Evolutionary conservation across 1,140 invertebrate species (phyloP), one percentile per base, ranked within the genome.

Genomic region (Philaenus spumarius): DNA sequence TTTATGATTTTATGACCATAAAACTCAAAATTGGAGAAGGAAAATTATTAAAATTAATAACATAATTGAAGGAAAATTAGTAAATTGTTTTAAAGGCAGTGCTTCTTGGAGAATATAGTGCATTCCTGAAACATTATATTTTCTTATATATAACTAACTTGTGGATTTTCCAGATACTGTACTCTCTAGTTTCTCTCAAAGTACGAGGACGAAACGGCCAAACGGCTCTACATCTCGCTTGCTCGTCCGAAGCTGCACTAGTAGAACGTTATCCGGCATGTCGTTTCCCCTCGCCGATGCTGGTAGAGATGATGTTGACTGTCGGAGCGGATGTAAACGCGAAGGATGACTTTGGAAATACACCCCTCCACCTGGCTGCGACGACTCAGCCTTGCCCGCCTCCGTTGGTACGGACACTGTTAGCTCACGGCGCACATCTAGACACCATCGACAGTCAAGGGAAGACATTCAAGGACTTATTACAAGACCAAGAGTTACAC

Each of bases 221-320:
- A 58, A 87, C 86, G n/a, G 80, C 87, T 6, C 73, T 96, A 48
- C 93, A 95, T 75, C 79, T 95, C 62, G 89, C 88, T 24, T 90
- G 89, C 70, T 82, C 80, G 63, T 72, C 78, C 30, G 77, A 79
- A 26, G 69, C 77, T 9, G 71, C 76, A 3, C 70, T 84, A 59
- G 71, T 82, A 48, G 79, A 78, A 42, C 80, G 84, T 58, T 90
- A 89, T 77, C 81, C 86, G 23, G 81, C 86, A 30, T 85, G 84
- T 70, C 79, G 82, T 62, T 65, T 65, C 37, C 89, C 89, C 1
- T 84, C 84, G 1, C 69, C 79, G 20, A 78, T 87, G 48, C 80
- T 95, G 46, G 84, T 88, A 1, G 78, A 81, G 62, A 81, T 93
- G 42, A 76, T 97, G 58, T 72, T 95, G 51, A 82, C 85, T 63